Base-by-base conservation (phyloP, 1,140 invertebrate species). In the Drosophila ogumai region DNA sequence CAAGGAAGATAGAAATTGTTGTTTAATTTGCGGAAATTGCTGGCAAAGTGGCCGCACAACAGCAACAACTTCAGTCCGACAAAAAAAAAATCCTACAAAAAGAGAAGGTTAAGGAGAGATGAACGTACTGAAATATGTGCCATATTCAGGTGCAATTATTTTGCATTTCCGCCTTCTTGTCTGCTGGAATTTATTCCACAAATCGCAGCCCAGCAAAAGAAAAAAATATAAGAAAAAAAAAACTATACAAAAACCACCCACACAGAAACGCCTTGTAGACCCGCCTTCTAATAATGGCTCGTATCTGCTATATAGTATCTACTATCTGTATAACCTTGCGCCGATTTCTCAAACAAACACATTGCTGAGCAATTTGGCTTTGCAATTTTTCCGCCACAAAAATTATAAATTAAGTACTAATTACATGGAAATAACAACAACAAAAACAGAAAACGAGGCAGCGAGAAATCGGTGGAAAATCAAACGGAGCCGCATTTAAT, bases 341-440 rank as follows among this genome's bases (percentile, higher is more conserved):
- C 75, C 65, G 75, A 71, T 78, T 78, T 77, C 49, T 60, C 74
- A 52, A 56, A 63, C 59, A 65, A 75, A 75, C 44, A 56, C 79
- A 85, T 81, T 67, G 78, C 78, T 40, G 9, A 47, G 79, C 61
- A 81, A 82, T 82, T 80, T 72, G 72, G 65, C n/a, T 72, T 28
- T 88, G 63, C 76, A 80, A 75, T 86, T 82, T 84, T 80, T 64
- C 64, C 78, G 68, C 64, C 56, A 73, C 66, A 75, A 82, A 80
- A 81, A 85, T 88, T 88, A 88, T 87, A 87, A 87, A 87, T 87
- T 87, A 87, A 87, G 80, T 84, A 88, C 80, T 87, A 87, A 87
- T 87, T 88, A 87, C 79, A 88, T 88, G 66, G 69, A 87, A 88
- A 82, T 60, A 79, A 69, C 84, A 88, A 69, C 82, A 82, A 69